Conservation (phyloP, 2,888 invertebrate genomes). For the Nemoura dubitans region DNA sequence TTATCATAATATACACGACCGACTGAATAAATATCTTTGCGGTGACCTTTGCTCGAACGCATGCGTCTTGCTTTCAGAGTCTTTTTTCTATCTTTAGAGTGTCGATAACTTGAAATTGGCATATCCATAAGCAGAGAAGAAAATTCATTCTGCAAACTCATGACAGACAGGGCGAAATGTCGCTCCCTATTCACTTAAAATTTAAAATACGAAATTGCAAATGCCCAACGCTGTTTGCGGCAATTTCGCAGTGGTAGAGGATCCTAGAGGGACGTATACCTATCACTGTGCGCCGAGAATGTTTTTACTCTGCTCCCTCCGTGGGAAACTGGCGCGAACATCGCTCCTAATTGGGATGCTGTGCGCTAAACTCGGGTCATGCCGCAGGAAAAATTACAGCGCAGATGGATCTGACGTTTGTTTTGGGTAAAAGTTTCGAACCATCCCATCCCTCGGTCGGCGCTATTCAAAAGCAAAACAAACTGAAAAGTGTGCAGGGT, state of each 20-base stretch:
- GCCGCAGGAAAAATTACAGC: not conserved
- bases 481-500: not conserved
- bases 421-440: not conserved
- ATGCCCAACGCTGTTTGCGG: too few relatives aligned
- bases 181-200: not conserved
- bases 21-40: conserved; percentile 23
- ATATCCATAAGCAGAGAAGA: not conserved
- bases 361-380: not conserved
- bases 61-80: too few relatives aligned
- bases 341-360: not conserved
- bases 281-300: too few relatives aligned
- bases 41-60: conserved; percentile 8
- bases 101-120: not conserved
- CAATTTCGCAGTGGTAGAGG: too few relatives aligned
- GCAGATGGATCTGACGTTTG: not conserved
- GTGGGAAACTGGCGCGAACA: not conserved
- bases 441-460: not conserved
- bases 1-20: not conserved
- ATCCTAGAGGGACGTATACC: too few relatives aligned
- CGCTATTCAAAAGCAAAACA: conserved; percentile 7
- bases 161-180: not conserved
- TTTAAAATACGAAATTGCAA: too few relatives aligned
- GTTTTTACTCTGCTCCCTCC: too few relatives aligned
- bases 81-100: not conserved
- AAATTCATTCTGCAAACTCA: not conserved